These are phyloP conservation scores for Rhinoderma darwinii DNA, from an alignment of 2,113 vertebrate genomes.

Conservation along the genomic window DNA sequence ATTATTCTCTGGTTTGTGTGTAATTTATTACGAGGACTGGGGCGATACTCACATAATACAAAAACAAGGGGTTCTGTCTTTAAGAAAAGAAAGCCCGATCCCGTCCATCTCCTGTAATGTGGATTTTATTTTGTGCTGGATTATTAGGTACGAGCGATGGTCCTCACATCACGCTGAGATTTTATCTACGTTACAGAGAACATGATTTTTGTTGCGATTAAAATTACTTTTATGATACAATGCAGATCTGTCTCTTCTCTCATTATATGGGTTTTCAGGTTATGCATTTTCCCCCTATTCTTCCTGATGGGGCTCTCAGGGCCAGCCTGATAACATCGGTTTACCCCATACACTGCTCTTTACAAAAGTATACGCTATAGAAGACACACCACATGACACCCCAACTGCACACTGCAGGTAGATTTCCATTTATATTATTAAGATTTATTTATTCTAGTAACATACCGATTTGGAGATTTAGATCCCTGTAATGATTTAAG, in stretches of 20 bases:
- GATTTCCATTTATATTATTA: too few species aligned
- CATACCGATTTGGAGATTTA: too few species aligned
- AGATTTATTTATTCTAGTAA: too few species aligned
- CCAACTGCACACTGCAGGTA: neutral
- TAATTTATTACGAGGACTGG: neutral
- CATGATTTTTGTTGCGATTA: neutral
- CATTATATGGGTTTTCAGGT: neutral
- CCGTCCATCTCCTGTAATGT: neutral
- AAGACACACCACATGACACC: too few species aligned
- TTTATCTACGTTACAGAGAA: neutral
- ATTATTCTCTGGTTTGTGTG: neutral
- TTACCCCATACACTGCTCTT: too few species aligned
- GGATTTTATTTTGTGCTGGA: neutral
- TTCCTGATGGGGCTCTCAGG: neutral
- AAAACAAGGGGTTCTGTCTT: neutral
- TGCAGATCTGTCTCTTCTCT: neutral
- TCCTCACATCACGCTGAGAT: neutral
- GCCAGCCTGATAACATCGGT: neutral
- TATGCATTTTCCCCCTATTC: neutral
- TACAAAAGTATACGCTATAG: too few species aligned
- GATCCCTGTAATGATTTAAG: too few species aligned
- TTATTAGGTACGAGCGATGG: neutral
- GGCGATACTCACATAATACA: neutral
- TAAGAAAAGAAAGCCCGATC: neutral
- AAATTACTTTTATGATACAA: neutral